phyloP scores from a whole-genome alignment of 2,113 vertebrate genomes.

The Sylvicapra grimmia region DNA sequence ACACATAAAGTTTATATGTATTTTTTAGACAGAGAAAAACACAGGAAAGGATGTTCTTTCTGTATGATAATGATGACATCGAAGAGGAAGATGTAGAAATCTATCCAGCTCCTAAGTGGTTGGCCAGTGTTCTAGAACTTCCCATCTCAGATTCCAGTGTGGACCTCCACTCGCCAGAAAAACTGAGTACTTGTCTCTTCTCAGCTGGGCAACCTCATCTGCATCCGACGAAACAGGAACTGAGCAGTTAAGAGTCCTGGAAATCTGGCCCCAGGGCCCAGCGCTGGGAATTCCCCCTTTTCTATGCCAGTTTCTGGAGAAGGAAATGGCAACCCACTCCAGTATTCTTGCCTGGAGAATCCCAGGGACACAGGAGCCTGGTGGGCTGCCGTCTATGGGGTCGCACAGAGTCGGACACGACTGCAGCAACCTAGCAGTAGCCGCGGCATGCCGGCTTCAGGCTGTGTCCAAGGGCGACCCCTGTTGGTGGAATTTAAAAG shows the following conservation, averaged over 20 bases:
- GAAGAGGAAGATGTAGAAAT: not conserved
- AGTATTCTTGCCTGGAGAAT: no score
- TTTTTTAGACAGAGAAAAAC: not conserved
- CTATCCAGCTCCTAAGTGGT: not conserved
- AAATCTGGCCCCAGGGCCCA: not conserved
- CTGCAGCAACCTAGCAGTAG: no score
- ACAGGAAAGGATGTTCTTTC: not conserved
- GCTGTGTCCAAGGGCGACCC: conserved; percentile 58
- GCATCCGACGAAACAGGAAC: not conserved
- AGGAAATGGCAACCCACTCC: no score
- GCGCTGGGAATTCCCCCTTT: not conserved
- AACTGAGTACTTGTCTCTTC: not conserved
- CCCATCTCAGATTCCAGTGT: not conserved
- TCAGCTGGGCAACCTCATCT: not conserved
- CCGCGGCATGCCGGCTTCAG: not conserved
- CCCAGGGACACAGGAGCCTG: no score
- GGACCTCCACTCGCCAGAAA: not conserved
- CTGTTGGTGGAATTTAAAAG: conserved; percentile 40
- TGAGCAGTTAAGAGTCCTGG: not conserved
- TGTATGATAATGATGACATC: not conserved
- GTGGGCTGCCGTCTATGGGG: no score
- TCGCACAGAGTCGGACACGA: no score
- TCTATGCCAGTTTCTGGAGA: not conserved
- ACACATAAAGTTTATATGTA: no score
- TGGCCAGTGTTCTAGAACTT: not conserved